These are phyloP conservation scores for Callospermophilus lateralis DNA, from an alignment of 2,113 vertebrate species.

Conservation along the genomic window DNA sequence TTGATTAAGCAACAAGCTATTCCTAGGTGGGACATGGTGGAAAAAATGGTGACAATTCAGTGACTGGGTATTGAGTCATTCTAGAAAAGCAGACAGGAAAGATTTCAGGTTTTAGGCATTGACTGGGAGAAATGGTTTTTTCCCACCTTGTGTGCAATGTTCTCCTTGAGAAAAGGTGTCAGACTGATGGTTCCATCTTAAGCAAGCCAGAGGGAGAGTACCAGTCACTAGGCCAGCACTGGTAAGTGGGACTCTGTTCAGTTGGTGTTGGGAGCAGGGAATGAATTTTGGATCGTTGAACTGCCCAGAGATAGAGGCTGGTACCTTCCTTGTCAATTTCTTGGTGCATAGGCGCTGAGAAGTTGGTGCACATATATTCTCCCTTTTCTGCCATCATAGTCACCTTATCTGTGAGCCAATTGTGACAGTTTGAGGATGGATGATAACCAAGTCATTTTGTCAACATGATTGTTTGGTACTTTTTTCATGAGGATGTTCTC, in stretches of 20 bases:
- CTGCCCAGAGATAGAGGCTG: too few relatives aligned
- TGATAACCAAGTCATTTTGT: neutral
- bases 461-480: neutral
- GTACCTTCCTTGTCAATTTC: too few relatives aligned
- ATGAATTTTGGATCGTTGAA: too few relatives aligned
- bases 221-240: neutral
- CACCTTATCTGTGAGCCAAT: neutral
- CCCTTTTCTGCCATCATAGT: neutral
- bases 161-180: neutral
- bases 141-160: neutral
- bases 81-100: neutral
- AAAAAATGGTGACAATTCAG: neutral
- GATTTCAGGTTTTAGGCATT: neutral
- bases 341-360: too few relatives aligned
- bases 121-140: neutral
- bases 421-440: neutral
- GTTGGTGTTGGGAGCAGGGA: too few relatives aligned
- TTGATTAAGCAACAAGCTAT: neutral
- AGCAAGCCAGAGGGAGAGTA: neutral
- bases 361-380: neutral
- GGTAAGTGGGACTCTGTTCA: too few relatives aligned
- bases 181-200: neutral
- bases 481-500: neutral
- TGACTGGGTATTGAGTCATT: too few relatives aligned
- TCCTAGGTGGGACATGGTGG: neutral